Evolutionary conservation across 2,888 invertebrate genomes (phyloP), one percentile per base, ranked within the genome.

Genomic region (Pseudococcus jackbeardsleyi): DNA sequence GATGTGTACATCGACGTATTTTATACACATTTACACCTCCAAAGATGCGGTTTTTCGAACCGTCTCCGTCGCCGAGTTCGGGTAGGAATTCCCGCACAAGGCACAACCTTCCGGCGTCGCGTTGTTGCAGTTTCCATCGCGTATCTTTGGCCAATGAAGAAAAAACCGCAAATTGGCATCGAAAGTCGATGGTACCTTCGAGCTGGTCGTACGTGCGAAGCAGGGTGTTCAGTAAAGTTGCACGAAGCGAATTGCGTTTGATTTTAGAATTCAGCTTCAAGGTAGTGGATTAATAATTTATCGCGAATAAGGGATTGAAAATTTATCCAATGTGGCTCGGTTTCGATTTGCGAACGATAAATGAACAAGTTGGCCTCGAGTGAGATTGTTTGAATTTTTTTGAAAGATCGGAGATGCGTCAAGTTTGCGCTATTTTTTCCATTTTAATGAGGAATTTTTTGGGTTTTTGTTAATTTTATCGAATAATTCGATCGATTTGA

Each of bases 141-240:
- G 15, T n/a, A 79, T 42, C 3, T 42, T 8, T 42, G 42, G 68
- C 68, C 26, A 11, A 72, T n/a, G 12, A 72, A 42, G n/a, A 1
- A 42, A 79, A 42, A 79, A 79, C 79, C 79, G 46, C 79, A 79
- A 79, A 42, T 79, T 79, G 79, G 79, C 79, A 79, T 79, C 79
- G 79, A 79, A 79, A 79, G 9, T 15, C n/a, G 42, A n/a, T 72
- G 33, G 59, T 79, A 79, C 68, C 79, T 72, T 72, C 72, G 72
- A 72, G 12, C 72, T 11, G 15, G 33, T 72, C 72, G 72, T 72
- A 72, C 72, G 72, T 72, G 72, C 17, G 50, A 8, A 15, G 68
- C 15, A 39, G 79, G 79, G 79, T 79, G 46, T 46, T 79, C 39
- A 22, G 22, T 64, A 22, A 64, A 64, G 64, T 54, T 12, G 15